Evolutionary conservation across 2,888 invertebrate genomes (phyloP), one percentile per base, ranked within the genome.

Genomic region (Timema cristinae): DNA sequence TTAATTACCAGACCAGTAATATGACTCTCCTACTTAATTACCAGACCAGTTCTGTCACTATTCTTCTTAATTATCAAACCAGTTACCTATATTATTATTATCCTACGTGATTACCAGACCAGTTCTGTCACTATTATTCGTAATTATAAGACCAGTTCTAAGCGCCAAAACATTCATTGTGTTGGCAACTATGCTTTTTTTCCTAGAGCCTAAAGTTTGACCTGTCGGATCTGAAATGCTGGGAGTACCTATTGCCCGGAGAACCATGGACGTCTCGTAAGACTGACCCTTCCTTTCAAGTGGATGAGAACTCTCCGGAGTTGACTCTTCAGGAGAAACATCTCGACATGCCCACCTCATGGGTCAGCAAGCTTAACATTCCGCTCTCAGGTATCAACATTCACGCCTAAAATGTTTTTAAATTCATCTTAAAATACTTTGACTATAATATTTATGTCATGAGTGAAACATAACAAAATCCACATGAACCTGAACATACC

Each of bases 221-320:
- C 76, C 81, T 93, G 0, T 79, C 80, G 0, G 85, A 90, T 67
- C 77, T 84, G 0, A 78, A 79, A 0, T 85, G 87, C 72, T 94
- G 93, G 93, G 91, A 92, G 78, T 91, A 91, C 76, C 80, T 93
- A 16, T 80, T 94, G 11, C 85, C 90, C 0, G 92, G 90, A 0
- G 91, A 93, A 78, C 90, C 91, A 0, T 83, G 82, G 80, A 84
- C 6, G 81, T 86, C 51, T 11, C 56, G 70, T 47, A 66, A 63
- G 11, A 76, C 76, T 56, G 78, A 80, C 1, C 83, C 68, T 50
- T 63, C 5, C 15, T 72, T 73, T 16, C 72, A 72, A 50, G 73
- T 74, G 67, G 70, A 74, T 8, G 71, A 32, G 1, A 32, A 71
- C 9, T 32, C 61, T 50, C 10, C 32, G 15, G 69, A 69, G 7